Evolutionary conservation across 35 echinoderm and acorn worm species (phyloP).

Genomic region (Lytechinus variegatus): DNA sequence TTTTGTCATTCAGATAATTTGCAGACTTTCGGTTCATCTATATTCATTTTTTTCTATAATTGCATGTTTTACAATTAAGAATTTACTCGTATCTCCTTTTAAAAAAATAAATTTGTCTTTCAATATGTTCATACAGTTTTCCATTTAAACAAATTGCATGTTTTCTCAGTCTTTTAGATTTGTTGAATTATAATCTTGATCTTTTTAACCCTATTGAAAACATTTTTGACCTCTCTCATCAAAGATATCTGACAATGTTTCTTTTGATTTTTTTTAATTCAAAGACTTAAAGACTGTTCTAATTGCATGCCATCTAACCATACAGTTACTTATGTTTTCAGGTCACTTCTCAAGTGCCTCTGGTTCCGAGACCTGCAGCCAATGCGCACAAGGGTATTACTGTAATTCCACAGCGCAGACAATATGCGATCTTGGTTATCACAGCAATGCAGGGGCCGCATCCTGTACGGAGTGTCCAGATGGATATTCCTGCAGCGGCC

Average conservation of each 20-base stretch:
- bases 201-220: too few species aligned
- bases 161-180: not conserved
- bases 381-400: conserved; percentile 74
- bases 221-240: not conserved
- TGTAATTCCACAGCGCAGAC: conserved; percentile 64
- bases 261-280: not conserved
- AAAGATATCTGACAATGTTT: not conserved
- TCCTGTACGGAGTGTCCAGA: conserved; percentile 76
- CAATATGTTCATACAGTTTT: not conserved
- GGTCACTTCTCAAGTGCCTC: conserved; percentile 60
- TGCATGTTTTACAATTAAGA: too few species aligned
- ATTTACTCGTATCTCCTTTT: not conserved
- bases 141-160: not conserved
- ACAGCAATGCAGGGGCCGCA: conserved; percentile 72
- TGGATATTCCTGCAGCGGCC: conserved; percentile 68
- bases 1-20: too few species aligned
- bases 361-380: conserved; percentile 67
- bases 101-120: not conserved
- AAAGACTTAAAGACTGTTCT: not conserved
- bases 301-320: not conserved
- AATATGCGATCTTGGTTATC: conserved; percentile 73
- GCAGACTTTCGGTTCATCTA: too few species aligned
- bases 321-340: conserved; percentile 18
- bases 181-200: too few species aligned
- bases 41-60: too few species aligned